Evolutionary conservation across 2,888 invertebrate species (phyloP).

Genomic region (Aquatica leii): DNA sequence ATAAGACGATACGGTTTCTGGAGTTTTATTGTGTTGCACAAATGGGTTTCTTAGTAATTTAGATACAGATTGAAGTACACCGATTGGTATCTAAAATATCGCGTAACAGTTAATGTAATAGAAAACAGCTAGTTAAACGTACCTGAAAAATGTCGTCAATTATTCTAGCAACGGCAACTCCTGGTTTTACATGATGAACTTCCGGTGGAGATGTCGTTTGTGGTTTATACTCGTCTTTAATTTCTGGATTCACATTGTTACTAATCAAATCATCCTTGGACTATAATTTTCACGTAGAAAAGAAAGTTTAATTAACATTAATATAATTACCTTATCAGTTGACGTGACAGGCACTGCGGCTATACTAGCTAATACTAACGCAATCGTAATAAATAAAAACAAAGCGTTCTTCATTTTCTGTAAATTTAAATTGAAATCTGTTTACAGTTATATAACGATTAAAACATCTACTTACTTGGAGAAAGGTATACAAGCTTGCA

Average conservation of each 20-base stretch:
- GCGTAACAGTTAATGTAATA: conserved; percentile 2
- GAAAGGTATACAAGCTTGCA: conserved; percentile 10
- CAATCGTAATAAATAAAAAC: no score
- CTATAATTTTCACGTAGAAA: conserved; percentile 10
- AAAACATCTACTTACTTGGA: no score
- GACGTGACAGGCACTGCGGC: no score
- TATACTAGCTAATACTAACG: no score
- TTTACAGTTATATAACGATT: no score
- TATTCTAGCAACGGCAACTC: conserved; percentile 54
- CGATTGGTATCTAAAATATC: conserved; percentile 57
- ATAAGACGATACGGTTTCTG: conserved; percentile 44
- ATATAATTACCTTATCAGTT: no score
- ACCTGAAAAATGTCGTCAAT: conserved; percentile 59
- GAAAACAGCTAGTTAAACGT: conserved; percentile 18
- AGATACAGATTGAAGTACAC: conserved; percentile 57
- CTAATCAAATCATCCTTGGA: conserved; percentile 21
- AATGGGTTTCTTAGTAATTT: conserved; percentile 56
- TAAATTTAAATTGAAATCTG: no score
- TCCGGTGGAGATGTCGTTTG: conserved; percentile 30
- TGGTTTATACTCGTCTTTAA: neutral
- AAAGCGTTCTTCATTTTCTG: no score
- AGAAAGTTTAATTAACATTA: no score
- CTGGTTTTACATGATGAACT: conserved; percentile 51
- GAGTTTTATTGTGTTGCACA: conserved; percentile 47
- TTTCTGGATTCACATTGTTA: conserved; percentile 27